Conservation (phyloP, 64 coral and sea anemone genomes). For the Pocillopora damicornis region DNA sequence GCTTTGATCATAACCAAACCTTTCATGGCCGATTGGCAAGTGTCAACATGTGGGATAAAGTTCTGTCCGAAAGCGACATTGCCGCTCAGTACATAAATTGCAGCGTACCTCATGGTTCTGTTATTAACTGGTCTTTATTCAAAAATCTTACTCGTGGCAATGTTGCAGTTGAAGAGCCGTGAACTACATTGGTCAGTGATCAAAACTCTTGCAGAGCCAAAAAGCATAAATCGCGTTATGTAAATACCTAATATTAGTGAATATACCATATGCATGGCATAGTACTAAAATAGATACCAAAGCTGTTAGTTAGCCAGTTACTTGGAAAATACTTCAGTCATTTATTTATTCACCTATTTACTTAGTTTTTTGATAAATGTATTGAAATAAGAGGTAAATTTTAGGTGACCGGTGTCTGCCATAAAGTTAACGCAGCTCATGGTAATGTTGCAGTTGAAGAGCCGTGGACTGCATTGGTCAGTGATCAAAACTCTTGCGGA, state of each 20-base stretch:
- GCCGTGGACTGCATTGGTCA: neutral
- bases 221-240: no score
- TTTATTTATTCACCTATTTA: no score
- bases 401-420: slow-evolving; percentile 58
- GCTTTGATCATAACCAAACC: slow-evolving; percentile 64
- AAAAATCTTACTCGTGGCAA: neutral
- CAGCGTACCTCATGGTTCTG: neutral
- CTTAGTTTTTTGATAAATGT: no score
- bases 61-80: slow-evolving; percentile 46
- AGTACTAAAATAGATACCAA: no score
- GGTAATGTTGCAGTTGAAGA: neutral
- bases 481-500: no score
- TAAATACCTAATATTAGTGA: no score
- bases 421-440: neutral
- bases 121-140: neutral
- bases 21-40: slow-evolving; percentile 70
- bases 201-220: no score
- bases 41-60: slow-evolving; percentile 79
- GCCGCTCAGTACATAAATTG: neutral
- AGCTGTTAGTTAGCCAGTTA: no score
- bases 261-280: no score
- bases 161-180: neutral
- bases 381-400: no score
- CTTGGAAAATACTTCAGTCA: no score
- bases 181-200: neutral